phyloP scores from a whole-genome alignment of 2,113 vertebrate species.

The Bambusicola thoracicus region DNA sequence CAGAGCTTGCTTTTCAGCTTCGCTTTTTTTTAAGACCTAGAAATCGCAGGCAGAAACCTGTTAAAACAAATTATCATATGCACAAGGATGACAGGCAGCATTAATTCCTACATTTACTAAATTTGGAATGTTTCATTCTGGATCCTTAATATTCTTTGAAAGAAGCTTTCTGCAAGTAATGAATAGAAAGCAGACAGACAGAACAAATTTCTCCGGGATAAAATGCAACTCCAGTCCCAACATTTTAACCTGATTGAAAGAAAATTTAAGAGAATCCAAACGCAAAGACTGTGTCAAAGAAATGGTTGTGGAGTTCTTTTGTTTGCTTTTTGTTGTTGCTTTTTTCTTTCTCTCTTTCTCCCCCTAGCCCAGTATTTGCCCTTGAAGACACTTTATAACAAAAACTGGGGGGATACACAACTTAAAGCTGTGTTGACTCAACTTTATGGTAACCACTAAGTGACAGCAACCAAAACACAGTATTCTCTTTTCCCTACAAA shows the following conservation, averaged over 20 bases:
- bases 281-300: not conserved
- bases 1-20: not conserved
- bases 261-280: not conserved
- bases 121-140: slow-evolving; percentile 15
- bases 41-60: slow-evolving; percentile 10
- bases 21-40: slow-evolving; percentile 38
- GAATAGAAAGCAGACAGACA: slow-evolving; percentile 50
- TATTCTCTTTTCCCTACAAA: not conserved
- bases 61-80: slow-evolving; percentile 47
- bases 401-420: not conserved
- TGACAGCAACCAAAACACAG: not conserved
- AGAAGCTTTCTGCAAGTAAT: slow-evolving; percentile 48
- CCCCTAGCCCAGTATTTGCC: not conserved
- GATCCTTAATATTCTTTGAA: slow-evolving; percentile 46
- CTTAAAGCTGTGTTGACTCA: not conserved
- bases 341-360: no score
- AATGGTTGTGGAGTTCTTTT: not conserved
- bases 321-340: no score
- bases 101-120: slow-evolving; percentile 39
- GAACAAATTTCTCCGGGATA: slow-evolving; percentile 15
- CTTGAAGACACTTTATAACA: not conserved
- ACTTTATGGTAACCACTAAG: not conserved
- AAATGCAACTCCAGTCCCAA: slow-evolving; percentile 12
- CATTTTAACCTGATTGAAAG: slow-evolving; percentile 17
- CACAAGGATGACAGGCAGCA: slow-evolving; percentile 1